Conservation (phyloP, 2,113 vertebrate genomes). For the Hemichromis elongatus region DNA sequence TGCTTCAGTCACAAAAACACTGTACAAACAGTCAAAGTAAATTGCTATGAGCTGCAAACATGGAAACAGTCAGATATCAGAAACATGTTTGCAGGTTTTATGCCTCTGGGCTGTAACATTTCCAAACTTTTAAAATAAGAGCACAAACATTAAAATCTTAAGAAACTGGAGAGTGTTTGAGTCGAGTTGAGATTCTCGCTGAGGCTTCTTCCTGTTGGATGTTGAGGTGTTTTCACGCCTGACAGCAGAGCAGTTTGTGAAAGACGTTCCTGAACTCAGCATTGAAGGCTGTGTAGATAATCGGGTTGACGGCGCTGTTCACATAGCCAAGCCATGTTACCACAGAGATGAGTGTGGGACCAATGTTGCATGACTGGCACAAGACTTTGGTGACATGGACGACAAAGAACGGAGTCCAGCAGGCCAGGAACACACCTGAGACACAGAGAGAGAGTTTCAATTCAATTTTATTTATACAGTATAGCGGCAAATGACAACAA, state of each 20-base stretch:
- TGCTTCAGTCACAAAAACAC: neutral
- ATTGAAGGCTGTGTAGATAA: constrained; percentile 77
- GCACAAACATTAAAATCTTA: neutral
- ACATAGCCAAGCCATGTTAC: constrained; percentile 79
- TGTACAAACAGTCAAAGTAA: neutral
- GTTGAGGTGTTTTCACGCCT: constrained; percentile 10
- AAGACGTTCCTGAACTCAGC: constrained; percentile 73
- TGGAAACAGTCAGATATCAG: neutral
- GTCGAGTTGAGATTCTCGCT: neutral
- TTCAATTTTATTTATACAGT: neutral
- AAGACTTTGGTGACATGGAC: constrained; percentile 73
- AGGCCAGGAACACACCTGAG: constrained; percentile 73
- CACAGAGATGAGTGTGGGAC: constrained; percentile 68
- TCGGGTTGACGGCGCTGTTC: constrained; percentile 75
- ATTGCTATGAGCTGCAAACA: neutral
- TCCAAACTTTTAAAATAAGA: neutral
- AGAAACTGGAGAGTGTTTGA: neutral
- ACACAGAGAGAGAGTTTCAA: neutral
- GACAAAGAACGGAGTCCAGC: constrained; percentile 77
- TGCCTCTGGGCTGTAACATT: constrained; percentile 55
- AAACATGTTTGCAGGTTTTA: constrained; percentile 52
- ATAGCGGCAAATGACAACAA: neutral
- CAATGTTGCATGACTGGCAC: constrained; percentile 65
- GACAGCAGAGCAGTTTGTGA: constrained; percentile 72
- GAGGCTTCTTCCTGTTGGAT: constrained; percentile 14